Evolutionary conservation across 1,140 invertebrate species (phyloP), one percentile per base, ranked within the genome.

Genomic region (Episyrphus balteatus): DNA sequence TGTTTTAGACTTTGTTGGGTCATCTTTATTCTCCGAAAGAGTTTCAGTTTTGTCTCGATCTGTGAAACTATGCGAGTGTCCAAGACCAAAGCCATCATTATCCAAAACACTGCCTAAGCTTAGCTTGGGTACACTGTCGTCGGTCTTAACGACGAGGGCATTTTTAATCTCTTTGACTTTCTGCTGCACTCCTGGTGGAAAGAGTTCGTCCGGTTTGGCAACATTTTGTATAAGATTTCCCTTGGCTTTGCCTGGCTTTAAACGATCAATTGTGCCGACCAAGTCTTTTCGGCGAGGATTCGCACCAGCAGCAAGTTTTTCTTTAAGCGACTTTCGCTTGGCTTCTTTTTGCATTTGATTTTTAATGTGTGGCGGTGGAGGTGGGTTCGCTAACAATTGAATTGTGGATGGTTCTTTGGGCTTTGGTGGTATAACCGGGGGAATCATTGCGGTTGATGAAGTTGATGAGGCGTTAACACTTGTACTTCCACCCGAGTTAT

Each of bases 221-320:
- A 74, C 70, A 49, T 71, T 75, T 46, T 70, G 69, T 14, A 88
- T 70, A n/a, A 88, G 70, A 71, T 88, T 89, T 2, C 86, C 84
- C 70, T 88, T 88, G 53, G 84, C 82, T 70, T 89, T 87, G 5
- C 85, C 86, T 9, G 85, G 86, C 56, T 89, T 86, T 18, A 89
- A 65, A 38, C 86, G 71, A 49, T 88, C 85, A 47, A 88, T 89
- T 2, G 84, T 88, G 50, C 85, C 72, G 63, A 88, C 84, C 43
- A 86, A 74, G 69, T 88, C 85, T 60, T 81, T 76, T 61, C 79
- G 76, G 9, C 71, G 55, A 8, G 58, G 52, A 46, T 66, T 63
- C 0, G 54, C 59, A 0, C 43, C 52, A 2, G 51, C 51, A 13
- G 32, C 50, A 11, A 60, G 50, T 39, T 69, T 69, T 12, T 69